Percentiles rank a stretch among this genome's conserved stretches.
Evolutionary conservation across 2,797 vertebrate species (phyloP).

Genomic region (Melopsittacus undulatus): DNA sequence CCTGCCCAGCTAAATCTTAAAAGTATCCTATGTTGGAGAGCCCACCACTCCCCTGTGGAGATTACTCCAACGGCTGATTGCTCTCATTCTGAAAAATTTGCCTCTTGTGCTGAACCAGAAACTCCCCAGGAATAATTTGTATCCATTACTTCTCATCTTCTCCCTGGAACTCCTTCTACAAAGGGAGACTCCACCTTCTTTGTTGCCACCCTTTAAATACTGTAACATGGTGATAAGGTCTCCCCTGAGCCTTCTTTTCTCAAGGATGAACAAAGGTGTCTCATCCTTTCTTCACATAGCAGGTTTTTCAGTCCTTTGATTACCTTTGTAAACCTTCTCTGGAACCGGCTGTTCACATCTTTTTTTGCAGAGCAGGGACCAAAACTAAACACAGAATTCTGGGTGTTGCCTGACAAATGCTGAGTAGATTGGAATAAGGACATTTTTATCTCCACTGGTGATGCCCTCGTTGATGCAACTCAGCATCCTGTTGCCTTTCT

Average conservation of each 20-base stretch:
- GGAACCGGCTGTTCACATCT: neutral
- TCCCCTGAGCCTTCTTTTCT: neutral
- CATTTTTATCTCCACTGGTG: neutral
- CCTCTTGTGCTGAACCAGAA: neutral
- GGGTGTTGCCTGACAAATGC: neutral
- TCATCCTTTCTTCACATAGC: neutral
- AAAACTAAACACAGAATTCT: neutral
- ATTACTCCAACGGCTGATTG: neutral
- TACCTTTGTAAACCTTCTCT: neutral
- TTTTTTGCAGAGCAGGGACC: neutral
- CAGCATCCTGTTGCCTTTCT: neutral
- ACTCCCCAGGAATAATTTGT: neutral
- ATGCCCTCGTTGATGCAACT: neutral
- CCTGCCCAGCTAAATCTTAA: neutral
- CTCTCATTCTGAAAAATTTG: neutral
- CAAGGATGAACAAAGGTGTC: neutral
- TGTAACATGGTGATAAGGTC: neutral
- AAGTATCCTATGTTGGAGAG: neutral
- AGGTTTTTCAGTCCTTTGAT: neutral
- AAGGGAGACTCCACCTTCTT: neutral
- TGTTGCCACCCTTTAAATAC: neutral
- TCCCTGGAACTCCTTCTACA: neutral
- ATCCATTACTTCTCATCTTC: neutral
- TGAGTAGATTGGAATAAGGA: neutral
- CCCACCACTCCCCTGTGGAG: neutral